Evolutionary conservation across 2,113 vertebrate genomes (phyloP).

Genomic region (Elaphurus davidianus): DNA sequence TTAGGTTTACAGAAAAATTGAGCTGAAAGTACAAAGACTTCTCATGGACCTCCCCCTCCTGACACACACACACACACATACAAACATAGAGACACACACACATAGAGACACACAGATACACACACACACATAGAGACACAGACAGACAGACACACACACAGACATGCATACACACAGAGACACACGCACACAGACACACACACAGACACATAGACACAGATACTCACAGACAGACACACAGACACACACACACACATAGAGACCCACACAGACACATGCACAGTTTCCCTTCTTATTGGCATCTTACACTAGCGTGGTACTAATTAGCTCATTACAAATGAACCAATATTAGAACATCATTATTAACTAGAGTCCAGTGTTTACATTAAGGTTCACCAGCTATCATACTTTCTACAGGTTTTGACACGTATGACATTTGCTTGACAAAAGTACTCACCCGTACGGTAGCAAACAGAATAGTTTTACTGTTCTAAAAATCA

Average conservation of each 20-base stretch:
- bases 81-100: too few species aligned
- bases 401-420: fast-evolving
- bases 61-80: background rate
- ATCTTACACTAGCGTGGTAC: fast-evolving
- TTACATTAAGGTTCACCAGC: background rate
- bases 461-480: background rate
- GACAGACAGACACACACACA: background rate
- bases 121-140: too few species aligned
- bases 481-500: background rate
- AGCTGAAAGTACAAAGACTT: background rate
- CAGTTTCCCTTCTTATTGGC: background rate
- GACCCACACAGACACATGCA: background rate
- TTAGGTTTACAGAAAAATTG: background rate
- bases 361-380: background rate
- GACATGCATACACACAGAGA: fast-evolving
- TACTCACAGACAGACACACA: background rate
- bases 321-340: background rate
- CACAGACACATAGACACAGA: background rate
- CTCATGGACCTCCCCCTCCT: background rate
- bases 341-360: fast-evolving
- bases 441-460: background rate
- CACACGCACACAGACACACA: background rate
- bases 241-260: background rate
- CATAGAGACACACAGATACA: background rate
- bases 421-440: background rate